These are phyloP conservation scores for Clytia hemisphaerica DNA, from an alignment of 30 jellyfish, hydroid and myxozoan genomes.

Conservation along the genomic window DNA sequence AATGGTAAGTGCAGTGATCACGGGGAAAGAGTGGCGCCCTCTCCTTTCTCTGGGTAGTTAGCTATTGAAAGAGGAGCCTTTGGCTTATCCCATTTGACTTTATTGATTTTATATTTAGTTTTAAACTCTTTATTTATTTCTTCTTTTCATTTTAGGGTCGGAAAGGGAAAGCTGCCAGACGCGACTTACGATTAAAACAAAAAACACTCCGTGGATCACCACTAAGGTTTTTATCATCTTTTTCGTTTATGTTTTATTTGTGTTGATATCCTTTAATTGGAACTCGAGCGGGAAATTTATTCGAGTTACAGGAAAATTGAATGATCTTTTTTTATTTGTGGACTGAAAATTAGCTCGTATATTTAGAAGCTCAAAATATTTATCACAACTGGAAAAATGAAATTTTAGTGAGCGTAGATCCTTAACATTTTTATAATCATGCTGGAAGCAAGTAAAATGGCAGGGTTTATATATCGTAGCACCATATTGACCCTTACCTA, in stretches of 20 bases:
- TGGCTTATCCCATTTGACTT: background rate
- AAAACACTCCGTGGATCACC: conserved; percentile 81
- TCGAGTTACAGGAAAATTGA: background rate
- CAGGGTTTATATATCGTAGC: too few relatives aligned
- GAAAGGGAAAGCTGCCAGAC: conserved; percentile 86
- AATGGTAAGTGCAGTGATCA: too few relatives aligned
- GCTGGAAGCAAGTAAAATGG: too few relatives aligned
- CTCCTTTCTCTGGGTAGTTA: background rate
- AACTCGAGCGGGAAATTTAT: background rate
- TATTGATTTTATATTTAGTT: background rate
- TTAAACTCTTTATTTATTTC: background rate
- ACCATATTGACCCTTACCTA: too few relatives aligned
- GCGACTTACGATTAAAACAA: conserved; percentile 69
- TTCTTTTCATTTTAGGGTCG: conserved; percentile 55
- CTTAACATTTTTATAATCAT: too few relatives aligned
- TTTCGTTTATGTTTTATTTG: too few relatives aligned
- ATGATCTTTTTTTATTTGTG: background rate
- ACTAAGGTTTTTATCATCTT: conserved; percentile 69
- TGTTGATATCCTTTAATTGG: too few relatives aligned
- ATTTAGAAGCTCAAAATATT: too few relatives aligned
- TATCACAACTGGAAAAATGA: too few relatives aligned
- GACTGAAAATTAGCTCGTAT: too few relatives aligned
- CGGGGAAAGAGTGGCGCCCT: background rate
- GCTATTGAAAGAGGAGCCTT: too few relatives aligned
- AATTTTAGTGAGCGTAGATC: too few relatives aligned